Conservation (phyloP, 2,797 vertebrate genomes). For the Astyanax mexicanus region DNA sequence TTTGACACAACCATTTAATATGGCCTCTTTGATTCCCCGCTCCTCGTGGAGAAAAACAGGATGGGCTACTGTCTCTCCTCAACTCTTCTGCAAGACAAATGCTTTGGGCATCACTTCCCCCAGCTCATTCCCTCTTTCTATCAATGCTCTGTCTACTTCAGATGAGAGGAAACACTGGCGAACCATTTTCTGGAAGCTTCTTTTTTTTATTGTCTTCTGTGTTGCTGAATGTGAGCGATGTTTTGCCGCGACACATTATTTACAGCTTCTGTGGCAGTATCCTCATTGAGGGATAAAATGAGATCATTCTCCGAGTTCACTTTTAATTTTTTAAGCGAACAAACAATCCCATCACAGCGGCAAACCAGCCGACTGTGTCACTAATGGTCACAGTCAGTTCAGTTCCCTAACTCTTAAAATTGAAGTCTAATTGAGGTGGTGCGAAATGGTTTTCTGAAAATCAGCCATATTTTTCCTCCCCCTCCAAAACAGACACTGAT, state of each 20-base stretch:
- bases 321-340: slow-evolving; percentile 31
- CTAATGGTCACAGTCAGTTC: slow-evolving; percentile 1
- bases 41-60: slow-evolving; percentile 43
- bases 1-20: slow-evolving; percentile 61
- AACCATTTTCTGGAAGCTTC: slow-evolving; percentile 32
- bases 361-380: slow-evolving; percentile 19
- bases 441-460: background rate
- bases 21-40: slow-evolving; percentile 58
- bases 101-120: slow-evolving; percentile 32
- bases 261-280: slow-evolving; percentile 21
- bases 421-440: slow-evolving; percentile 1
- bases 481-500: background rate
- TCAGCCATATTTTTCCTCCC: background rate
- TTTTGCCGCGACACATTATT: slow-evolving; percentile 27
- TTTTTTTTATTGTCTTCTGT: too few relatives aligned
- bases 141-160: slow-evolving; percentile 30
- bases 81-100: slow-evolving; percentile 43
- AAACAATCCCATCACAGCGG: slow-evolving; percentile 21
- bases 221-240: slow-evolving; percentile 33
- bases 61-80: slow-evolving; percentile 34
- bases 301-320: slow-evolving; percentile 22
- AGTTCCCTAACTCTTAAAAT: background rate
- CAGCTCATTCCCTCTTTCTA: slow-evolving; percentile 33
- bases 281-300: slow-evolving; percentile 22
- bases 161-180: slow-evolving; percentile 22